These are phyloP conservation scores for Synodontis membranacea DNA, from an alignment of 2,113 vertebrate species.

Conservation along the genomic window DNA sequence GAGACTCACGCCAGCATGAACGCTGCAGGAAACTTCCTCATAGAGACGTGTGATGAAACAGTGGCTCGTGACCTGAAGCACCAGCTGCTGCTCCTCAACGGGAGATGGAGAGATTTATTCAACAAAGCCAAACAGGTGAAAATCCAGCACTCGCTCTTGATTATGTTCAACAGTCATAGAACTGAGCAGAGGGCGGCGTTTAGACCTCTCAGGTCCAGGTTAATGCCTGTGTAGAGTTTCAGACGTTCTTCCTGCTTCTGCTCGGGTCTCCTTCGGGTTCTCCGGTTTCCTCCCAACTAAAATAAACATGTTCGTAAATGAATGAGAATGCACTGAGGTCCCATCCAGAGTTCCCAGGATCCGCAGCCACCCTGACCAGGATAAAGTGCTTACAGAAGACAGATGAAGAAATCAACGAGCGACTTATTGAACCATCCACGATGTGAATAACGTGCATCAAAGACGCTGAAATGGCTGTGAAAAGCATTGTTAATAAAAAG, in stretches of 20 bases:
- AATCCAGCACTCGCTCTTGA: background rate
- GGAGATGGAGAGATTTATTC: slow-evolving; percentile 78
- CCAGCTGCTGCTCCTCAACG: slow-evolving; percentile 86
- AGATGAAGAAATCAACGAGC: background rate
- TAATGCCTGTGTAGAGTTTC: background rate
- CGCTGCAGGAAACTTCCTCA: slow-evolving; percentile 96
- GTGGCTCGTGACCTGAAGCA: slow-evolving; percentile 97
- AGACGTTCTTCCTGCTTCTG: background rate
- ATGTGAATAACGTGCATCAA: background rate
- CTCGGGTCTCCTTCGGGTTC: background rate
- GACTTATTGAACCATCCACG: background rate
- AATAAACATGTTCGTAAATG: background rate
- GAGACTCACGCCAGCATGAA: slow-evolving; percentile 96
- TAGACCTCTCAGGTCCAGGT: background rate
- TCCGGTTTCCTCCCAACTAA: background rate
- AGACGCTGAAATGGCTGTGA: background rate
- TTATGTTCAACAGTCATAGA: background rate
- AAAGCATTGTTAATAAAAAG: background rate
- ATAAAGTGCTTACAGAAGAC: background rate
- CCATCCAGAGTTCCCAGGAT: background rate
- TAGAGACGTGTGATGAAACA: slow-evolving; percentile 93
- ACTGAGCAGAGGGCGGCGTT: background rate
- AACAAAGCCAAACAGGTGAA: slow-evolving; percentile 69
- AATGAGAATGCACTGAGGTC: background rate
- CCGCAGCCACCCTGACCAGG: background rate